Base-by-base conservation (phyloP, 2,797 vertebrate genomes). In the Champsocephalus gunnari region DNA sequence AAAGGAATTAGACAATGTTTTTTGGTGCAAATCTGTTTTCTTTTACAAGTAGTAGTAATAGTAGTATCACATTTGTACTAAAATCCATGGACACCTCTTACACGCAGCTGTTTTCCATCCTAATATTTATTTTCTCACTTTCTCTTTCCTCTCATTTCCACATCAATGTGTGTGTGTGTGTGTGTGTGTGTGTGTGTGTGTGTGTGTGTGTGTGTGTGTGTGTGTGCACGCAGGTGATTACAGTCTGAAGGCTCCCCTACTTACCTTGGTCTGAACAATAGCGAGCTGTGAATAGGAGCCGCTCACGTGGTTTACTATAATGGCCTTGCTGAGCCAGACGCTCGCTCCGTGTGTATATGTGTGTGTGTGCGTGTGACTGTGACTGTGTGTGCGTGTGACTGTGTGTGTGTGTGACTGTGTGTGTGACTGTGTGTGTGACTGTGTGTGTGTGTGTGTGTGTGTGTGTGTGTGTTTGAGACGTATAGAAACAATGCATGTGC, bases 231-330 rank as follows among this genome's bases (percentile, higher is more conserved):
- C 87, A 89, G 82, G 91, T 94, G 93, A 94, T 95, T 94, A 91
- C 89, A 93, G 92, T 93, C 90, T 92, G 90, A 93, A 93, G 93
- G 91, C 90, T 93, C 92, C 89, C 75, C 90, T 90, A 91, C 94
- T 94, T 94, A 96, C 95, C 92, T 95, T 93, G 88, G 87, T 62
- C 69, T 73, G 93, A 96, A 96, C 95, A 95, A 96, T 95, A 90
- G 90, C 71, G 79, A 86, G 78, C 85, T 83, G 79, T 94, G 94
- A 95, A 95, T 93, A 93, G 93, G 83, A 89, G 88, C 86, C 66
- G 83, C 88, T 94, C 95, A 93, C 91, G 89, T 92, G 93, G 88
- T 92, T 92, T 91, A 92, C 91, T 94, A 92, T 95, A 94, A 95
- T 94, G 92, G 93, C 92, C 89, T 94, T 92, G 87, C 88, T 84